Conservation (phyloP, 2,797 vertebrate genomes). For the Leptodactylus fallax region DNA sequence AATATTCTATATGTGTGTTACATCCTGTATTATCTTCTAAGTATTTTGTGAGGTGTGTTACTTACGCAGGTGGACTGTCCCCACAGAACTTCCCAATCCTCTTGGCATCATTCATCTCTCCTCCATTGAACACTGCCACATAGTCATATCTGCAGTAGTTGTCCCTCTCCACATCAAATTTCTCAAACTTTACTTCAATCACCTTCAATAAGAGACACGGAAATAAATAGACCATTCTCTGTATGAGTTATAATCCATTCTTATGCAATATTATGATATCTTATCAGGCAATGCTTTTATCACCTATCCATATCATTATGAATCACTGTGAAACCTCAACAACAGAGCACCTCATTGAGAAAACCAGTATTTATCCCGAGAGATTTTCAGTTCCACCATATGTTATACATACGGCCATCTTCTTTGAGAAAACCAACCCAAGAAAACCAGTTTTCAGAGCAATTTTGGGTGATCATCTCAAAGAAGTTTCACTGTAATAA, state of each 20-base stretch:
- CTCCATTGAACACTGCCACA: slow-evolving; percentile 93
- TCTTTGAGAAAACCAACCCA: too few species aligned
- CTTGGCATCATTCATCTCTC: slow-evolving; percentile 91
- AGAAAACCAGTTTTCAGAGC: too few species aligned
- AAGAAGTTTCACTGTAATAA: too few species aligned
- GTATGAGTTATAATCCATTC: not conserved
- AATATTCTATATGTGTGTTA: not conserved
- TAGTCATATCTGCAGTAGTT: slow-evolving; percentile 98
- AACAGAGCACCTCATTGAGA: too few species aligned
- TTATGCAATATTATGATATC: not conserved
- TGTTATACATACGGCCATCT: too few species aligned
- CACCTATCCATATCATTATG: not conserved
- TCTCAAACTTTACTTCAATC: slow-evolving; percentile 95
- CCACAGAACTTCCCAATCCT: slow-evolving; percentile 97
- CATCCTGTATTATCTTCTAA: too few species aligned
- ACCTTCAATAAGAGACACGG: slow-evolving; percentile 68
- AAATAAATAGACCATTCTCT: not conserved
- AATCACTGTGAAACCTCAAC: not conserved
- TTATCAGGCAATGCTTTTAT: not conserved
- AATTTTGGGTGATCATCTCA: too few species aligned
- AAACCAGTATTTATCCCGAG: too few species aligned
- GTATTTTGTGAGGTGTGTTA: slow-evolving; percentile 58
- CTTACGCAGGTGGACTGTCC: slow-evolving; percentile 95
- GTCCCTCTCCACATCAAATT: slow-evolving; percentile 98
- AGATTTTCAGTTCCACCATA: too few species aligned